Base-by-base conservation (phyloP, 2,888 invertebrate species). In the Platycnemis pennipes region DNA sequence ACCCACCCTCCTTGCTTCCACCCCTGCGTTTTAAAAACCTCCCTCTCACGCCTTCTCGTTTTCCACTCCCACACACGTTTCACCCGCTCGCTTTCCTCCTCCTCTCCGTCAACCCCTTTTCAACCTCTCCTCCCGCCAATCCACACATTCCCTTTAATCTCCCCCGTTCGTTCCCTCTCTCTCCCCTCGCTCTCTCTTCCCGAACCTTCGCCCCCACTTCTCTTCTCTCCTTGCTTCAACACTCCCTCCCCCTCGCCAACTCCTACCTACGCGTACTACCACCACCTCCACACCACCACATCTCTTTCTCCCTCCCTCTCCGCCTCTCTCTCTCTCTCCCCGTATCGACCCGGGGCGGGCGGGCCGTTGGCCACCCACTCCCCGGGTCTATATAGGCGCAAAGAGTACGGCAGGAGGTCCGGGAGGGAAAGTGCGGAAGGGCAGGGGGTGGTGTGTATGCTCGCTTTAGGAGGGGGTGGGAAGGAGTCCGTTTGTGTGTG, bases 141-240 rank as follows among this genome's bases (percentile, higher is more conserved):
- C 88, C 49, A n/a, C 88, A 49, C 44, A 49, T 88, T 49, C 45
- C 46, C 88, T 88, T 46, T 49, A 49, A 88, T 49, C 88, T 45
- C n/a, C 37, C 44, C 87, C 26, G n/a, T 37, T 37, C 19, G 19
- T 46, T n/a, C 87, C 26, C 87, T 87, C 87, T 31, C 87, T 88
- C 88, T 53, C 46, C 46, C 49, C 53, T 91, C 91, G 44, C 91
- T 37, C 42, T 26, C 5, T 31, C 46, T 77, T 44, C 63, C 37
- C 63, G 8, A 63, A 63, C 31, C 45, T 77, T 77, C 31, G 45
- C 45, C 37, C 94, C 45, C 69, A 5, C 46, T 45, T 16, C 5
- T 16, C 44, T 42, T 86, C 86, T 86, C 86, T n/a, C 44, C 13
- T 44, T 86, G 19, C 44, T 86, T 44, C 86, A 42, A n/a, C 31